These are phyloP conservation scores for Zaprionus lachaisei DNA, from an alignment of 1,140 invertebrate genomes.

Conservation along the genomic window DNA sequence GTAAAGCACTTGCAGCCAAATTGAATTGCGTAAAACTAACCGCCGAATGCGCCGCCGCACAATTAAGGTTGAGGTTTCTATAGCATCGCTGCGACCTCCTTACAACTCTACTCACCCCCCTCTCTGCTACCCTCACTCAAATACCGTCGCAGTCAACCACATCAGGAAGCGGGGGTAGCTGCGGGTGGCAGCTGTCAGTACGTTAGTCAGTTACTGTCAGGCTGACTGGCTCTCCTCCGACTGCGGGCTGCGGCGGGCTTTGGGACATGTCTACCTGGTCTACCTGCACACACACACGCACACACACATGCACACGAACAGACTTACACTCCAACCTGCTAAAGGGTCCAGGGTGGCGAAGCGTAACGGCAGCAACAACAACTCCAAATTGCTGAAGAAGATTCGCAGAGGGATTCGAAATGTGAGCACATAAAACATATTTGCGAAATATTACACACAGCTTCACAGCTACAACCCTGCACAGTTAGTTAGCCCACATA, in stretches of 20 bases:
- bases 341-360: conserved; percentile 45
- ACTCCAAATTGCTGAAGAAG: conserved; percentile 48
- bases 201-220: conserved; percentile 81
- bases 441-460: conserved; percentile 68
- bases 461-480: conserved; percentile 25
- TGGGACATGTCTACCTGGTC: conserved; percentile 42
- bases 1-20: conserved; percentile 69
- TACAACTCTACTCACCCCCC: background rate
- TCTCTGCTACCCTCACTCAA: background rate
- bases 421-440: conserved; percentile 67
- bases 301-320: background rate
- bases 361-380: conserved; percentile 43
- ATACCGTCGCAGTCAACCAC: conserved; percentile 23
- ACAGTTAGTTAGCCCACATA: conserved; percentile 56
- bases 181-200: conserved; percentile 80
- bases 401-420: conserved; percentile 58
- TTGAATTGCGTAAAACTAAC: conserved; percentile 81
- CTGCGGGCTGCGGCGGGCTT: conserved; percentile 11
- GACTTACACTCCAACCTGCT: background rate
- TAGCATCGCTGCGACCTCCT: conserved; percentile 40
- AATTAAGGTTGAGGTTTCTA: conserved; percentile 81
- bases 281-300: background rate
- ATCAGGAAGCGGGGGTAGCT: conserved; percentile 32
- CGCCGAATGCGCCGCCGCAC: conserved; percentile 78
- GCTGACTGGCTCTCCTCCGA: background rate